These are phyloP conservation scores for Hemicentrotus pulcherrimus DNA, from an alignment of 35 echinoderm and acorn worm genomes.

Conservation along the genomic window DNA sequence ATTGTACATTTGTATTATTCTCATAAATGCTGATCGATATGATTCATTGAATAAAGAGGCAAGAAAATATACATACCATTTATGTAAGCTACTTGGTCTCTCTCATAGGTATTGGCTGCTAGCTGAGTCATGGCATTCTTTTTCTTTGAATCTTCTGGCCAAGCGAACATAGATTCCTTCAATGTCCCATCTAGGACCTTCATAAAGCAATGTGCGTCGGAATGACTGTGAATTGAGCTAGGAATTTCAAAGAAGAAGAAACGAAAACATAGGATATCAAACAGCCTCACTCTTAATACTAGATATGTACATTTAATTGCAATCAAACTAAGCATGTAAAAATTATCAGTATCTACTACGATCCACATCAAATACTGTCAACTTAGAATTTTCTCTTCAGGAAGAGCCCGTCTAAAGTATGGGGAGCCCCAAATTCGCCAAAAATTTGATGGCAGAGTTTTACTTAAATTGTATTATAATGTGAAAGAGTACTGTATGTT, in stretches of 20 bases:
- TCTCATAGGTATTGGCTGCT: conserved; percentile 55
- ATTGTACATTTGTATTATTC: too few species aligned
- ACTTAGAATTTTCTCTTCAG: background rate
- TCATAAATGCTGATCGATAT: too few species aligned
- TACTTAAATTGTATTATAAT: too few species aligned
- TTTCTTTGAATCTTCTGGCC: conserved; percentile 76
- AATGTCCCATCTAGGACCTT: conserved; percentile 89
- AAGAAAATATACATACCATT: conserved; percentile 60
- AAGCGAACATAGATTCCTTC: conserved; percentile 68
- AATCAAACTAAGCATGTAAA: too few species aligned
- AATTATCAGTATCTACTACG: background rate
- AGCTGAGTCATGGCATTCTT: conserved; percentile 63
- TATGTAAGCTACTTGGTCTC: conserved; percentile 92
- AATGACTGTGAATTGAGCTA: conserved; percentile 96
- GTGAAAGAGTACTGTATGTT: too few species aligned
- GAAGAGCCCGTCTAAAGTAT: too few species aligned
- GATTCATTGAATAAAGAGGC: background rate
- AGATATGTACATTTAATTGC: background rate
- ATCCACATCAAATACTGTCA: background rate
- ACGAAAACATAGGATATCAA: background rate
- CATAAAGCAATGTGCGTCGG: conserved; percentile 97
- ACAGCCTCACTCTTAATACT: background rate
- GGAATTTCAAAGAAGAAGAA: background rate
- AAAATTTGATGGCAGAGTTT: too few species aligned
- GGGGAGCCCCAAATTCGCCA: too few species aligned